A percentile compares a stretch with the other conserved stretches of the same genome.
These are phyloP conservation scores for Henricia sp. DNA, from an alignment of 53 echinoderm and acorn worm species.

Conservation along the genomic window DNA sequence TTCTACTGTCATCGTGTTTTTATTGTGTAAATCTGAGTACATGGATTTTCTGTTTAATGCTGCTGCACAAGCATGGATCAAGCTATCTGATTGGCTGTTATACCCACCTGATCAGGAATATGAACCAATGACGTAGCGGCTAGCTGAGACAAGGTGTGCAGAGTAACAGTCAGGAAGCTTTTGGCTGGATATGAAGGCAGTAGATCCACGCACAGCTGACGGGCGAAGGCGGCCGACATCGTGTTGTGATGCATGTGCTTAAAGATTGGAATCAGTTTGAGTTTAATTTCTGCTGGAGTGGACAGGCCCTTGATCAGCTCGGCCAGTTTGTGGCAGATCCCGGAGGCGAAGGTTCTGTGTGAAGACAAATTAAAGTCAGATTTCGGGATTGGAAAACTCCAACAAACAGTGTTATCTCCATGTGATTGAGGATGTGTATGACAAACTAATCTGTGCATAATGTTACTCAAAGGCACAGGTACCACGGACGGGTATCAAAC, in stretches of 20 bases:
- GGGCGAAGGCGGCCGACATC: slow-evolving; percentile 74
- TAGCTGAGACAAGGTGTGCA: slow-evolving; percentile 86
- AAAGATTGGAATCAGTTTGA: slow-evolving; percentile 97
- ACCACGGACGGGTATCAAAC: too few relatives aligned
- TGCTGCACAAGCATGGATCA: background rate
- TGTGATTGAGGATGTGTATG: too few relatives aligned
- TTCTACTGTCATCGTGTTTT: too few relatives aligned
- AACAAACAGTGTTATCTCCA: too few relatives aligned
- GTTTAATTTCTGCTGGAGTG: slow-evolving; percentile 93
- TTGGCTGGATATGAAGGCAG: slow-evolving; percentile 92
- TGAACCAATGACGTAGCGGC: slow-evolving; percentile 87
- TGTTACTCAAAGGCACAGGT: too few relatives aligned
- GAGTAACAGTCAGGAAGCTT: slow-evolving; percentile 79
- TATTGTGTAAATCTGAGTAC: background rate
- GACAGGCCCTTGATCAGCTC: slow-evolving; percentile 93
- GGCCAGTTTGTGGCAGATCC: slow-evolving; percentile 94
- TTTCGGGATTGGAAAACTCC: too few relatives aligned
- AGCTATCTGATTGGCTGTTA: background rate
- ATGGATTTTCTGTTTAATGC: background rate
- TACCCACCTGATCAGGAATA: slow-evolving; percentile 89
- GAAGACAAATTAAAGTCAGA: background rate
- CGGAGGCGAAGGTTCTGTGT: slow-evolving; percentile 81
- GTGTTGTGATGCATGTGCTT: slow-evolving; percentile 97
- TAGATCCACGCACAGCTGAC: slow-evolving; percentile 81
- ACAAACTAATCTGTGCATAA: too few relatives aligned